Evolutionary conservation across 2,797 vertebrate genomes (phyloP), one percentile per base, ranked within the genome.

Genomic region (Synanceia verrucosa): DNA sequence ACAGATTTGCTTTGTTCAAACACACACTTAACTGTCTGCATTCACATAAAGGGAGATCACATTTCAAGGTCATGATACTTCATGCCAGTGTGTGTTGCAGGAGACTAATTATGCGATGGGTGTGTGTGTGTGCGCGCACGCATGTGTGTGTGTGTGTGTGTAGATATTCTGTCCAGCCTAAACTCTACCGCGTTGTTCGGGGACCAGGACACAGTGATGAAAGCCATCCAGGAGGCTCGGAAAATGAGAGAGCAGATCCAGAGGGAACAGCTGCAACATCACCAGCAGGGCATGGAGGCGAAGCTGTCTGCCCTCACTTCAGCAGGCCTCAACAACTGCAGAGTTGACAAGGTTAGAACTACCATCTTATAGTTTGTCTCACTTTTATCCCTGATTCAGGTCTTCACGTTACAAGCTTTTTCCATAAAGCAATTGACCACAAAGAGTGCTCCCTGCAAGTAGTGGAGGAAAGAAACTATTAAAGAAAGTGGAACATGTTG

Each of bases 171-270:
- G 90, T 99, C 98, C 90, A 99, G 97, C 94, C 95, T 99, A 92
- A 99, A 99, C 92, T 98, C 98, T 34, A 98, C 98, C 19, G 96
- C 98, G 52, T 90, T 99, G 68, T 99, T 99, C 69, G 98, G 98
- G 89, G 98, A 99, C 94, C 98, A 99, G 96, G 98, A 99, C 74
- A 97, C 98, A 33, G 98, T 99, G 91, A 96, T 99, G 98, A 99
- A 99, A 95, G 98, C 98, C 86, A 99, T 99, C 88, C 98, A 99
- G 90, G 98, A 99, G 89, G 98, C 98, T 61, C 95, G 98, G 73
- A 99, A 99, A 92, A 99, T 99, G 98, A 94, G 97, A 93, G 98
- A 99, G 89, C 97, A 99, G 93, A 97, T 99, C 89, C 98, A 98
- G 93, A 91, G 96, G 79, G 96, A 98, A 90, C 96, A 97, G 93